Conservation (phyloP, 2,113 vertebrate genomes). For the Grantiella picta region DNA sequence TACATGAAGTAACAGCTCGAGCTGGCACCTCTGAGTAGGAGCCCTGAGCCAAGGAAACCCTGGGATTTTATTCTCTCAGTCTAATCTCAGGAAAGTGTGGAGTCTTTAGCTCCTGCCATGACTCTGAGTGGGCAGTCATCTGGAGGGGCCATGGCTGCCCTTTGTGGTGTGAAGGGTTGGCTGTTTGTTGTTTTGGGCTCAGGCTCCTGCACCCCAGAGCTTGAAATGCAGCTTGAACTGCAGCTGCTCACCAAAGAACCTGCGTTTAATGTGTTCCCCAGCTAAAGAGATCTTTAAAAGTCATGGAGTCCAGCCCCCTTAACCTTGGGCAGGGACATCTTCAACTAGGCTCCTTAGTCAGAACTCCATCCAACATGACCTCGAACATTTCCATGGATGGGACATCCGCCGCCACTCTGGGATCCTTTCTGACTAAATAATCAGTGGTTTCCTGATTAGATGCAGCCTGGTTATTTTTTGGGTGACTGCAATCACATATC, state of each 20-base stretch:
- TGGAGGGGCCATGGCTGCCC: neutral
- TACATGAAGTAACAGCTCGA: neutral
- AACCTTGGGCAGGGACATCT: neutral
- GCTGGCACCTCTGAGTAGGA: neutral
- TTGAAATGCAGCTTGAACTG: neutral
- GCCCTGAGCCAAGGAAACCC: neutral
- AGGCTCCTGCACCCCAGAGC: accelerated
- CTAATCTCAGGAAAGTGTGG: neutral
- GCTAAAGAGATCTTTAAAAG: neutral
- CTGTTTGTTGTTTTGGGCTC: neutral
- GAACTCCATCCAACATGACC: neutral
- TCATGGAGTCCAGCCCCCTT: accelerated
- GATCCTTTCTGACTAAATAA: neutral
- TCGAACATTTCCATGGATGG: neutral
- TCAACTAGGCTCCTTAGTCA: neutral
- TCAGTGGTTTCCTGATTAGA: neutral
- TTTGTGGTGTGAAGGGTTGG: accelerated
- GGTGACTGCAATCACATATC: neutral
- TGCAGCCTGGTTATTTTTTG: neutral
- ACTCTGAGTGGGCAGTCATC: neutral
- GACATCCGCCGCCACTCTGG: neutral
- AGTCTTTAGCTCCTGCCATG: accelerated
- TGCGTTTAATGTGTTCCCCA: neutral
- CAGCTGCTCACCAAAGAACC: neutral
- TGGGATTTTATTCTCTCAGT: neutral